Conservation (phyloP, 2,113 vertebrate genomes). For the Anseranas semipalmata region DNA sequence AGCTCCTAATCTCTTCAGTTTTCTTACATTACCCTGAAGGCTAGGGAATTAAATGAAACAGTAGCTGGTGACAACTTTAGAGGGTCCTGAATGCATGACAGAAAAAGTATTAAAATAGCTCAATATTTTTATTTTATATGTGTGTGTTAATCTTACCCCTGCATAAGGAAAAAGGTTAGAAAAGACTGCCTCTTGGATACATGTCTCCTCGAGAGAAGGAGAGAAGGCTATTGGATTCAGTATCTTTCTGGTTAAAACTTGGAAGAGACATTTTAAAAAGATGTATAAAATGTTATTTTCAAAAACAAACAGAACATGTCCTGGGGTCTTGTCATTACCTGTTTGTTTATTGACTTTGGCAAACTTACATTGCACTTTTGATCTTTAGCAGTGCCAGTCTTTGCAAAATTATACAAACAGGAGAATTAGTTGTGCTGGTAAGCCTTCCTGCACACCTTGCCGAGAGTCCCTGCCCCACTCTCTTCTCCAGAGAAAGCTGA, state of each 20-base stretch:
- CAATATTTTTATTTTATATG: slow-evolving; percentile 65
- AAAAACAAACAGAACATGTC: neutral
- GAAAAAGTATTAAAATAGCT: slow-evolving; percentile 76
- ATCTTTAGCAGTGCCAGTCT: neutral
- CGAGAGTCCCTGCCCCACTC: neutral
- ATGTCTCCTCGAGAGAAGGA: neutral
- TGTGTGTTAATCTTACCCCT: slow-evolving; percentile 61
- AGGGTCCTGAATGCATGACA: slow-evolving; percentile 71
- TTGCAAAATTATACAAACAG: neutral
- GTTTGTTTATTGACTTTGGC: neutral
- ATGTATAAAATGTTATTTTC: neutral
- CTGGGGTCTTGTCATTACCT: neutral
- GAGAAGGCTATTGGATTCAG: neutral
- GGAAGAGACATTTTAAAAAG: neutral
- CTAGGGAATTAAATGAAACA: slow-evolving; percentile 80
- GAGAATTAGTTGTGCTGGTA: neutral
- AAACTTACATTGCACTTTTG: neutral
- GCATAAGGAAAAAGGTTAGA: slow-evolving; percentile 45
- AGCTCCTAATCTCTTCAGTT: slow-evolving; percentile 78
- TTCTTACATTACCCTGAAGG: slow-evolving; percentile 81
- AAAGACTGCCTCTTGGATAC: slow-evolving; percentile 42
- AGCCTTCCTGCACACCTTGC: neutral
- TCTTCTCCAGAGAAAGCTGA: neutral
- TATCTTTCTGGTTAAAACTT: neutral
- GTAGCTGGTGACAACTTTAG: slow-evolving; percentile 73